Base-by-base conservation (phyloP, 2,888 invertebrate species). In the Capitulum mitella region DNA sequence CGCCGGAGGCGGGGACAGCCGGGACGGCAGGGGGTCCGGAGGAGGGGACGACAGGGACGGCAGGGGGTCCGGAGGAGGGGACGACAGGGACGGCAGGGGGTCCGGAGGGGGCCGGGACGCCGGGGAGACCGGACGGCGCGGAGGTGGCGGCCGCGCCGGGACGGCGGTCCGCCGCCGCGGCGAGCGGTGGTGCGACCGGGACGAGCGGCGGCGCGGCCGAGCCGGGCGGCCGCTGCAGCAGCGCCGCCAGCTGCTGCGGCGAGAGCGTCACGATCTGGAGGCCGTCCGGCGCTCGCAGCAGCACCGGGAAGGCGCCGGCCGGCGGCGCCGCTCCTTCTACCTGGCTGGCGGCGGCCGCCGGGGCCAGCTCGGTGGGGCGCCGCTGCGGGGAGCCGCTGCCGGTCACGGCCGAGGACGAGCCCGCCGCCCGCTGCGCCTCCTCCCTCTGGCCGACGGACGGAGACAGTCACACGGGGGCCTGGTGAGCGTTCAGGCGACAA, bases 221-320 rank as follows among this genome's bases (percentile, higher is more conserved):
- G 51, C 22, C 19, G 22, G 51, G 26, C 51, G 51, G 22, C 51
- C 22, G 22, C 22, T 19, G 3, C 5, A 64, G 64, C 64, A 64
- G 64, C 64, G 64, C 64, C 29, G 12, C 19, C 34, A 29, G 29
- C 64, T 64, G 64, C 64, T 64, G 64, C 19, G 64, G 6, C 29
- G 64, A 29, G 34, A 64, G 64, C 29, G 64, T 64, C 29, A 64
- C 64, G 32, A 64, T 64, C 64, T 64, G 64, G 16, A 64, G 64
- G 34, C 64, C 64, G 64, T 64, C 34, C 3, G 34, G 16, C 3
- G 64, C 64, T 10, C 64, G 64, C 64, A 64, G 29, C 32, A 64
- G 64, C 34, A 64, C 64, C 16, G 64, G 64, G 29, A 64, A 29
- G 64, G 34, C 34, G 32, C 32, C 29, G 6, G n/a, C 10, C 54